phyloP scores from a whole-genome alignment of 1,140 invertebrate genomes.

The Dendrolimus punctatus region DNA sequence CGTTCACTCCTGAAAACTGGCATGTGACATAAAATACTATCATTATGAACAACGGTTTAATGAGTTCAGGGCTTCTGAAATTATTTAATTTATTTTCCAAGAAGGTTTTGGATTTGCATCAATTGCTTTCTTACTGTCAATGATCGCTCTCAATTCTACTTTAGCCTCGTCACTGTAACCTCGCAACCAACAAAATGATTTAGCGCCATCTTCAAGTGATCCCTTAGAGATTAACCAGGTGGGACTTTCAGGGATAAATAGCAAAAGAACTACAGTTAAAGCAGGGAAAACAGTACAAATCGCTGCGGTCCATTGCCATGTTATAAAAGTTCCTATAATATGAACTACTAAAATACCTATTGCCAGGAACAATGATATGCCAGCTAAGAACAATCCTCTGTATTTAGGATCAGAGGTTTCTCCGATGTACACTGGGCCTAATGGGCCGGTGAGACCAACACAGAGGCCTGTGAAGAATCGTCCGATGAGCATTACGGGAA shows the following conservation, averaged over 20 bases:
- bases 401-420: constrained; percentile 74
- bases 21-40: constrained; percentile 74
- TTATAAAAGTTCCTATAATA: constrained; percentile 73
- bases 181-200: constrained; percentile 70
- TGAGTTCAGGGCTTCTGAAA: constrained; percentile 60
- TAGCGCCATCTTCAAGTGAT: constrained; percentile 62
- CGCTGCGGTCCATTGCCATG: constrained; percentile 74
- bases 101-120: constrained; percentile 40
- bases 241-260: constrained; percentile 80
- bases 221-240: constrained; percentile 77
- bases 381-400: constrained; percentile 73
- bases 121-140: constrained; percentile 52
- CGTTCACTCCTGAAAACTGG: constrained; percentile 79
- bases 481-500: constrained; percentile 74
- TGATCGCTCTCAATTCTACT: constrained; percentile 62
- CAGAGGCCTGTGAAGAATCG: constrained; percentile 78
- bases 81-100: constrained; percentile 40
- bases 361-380: constrained; percentile 71
- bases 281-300: constrained; percentile 71
- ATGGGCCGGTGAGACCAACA: constrained; percentile 67
- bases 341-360: constrained; percentile 73
- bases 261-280: constrained; percentile 57
- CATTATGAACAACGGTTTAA: constrained; percentile 75
- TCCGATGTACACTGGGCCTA: constrained; percentile 71
- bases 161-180: constrained; percentile 64